Base-by-base conservation (phyloP, 2,888 invertebrate species). In the Magallana nippona region DNA sequence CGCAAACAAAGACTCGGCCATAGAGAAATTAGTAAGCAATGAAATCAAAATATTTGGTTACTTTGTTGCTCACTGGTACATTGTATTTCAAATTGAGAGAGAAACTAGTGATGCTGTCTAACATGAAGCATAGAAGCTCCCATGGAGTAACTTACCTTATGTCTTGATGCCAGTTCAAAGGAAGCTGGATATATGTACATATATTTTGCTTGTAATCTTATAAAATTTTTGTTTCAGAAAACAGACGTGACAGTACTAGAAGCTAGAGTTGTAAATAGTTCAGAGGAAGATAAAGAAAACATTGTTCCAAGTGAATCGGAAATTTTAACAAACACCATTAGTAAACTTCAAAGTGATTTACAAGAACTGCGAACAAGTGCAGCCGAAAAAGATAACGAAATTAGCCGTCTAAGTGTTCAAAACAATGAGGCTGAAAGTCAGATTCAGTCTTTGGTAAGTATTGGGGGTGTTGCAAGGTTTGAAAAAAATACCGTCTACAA, bases 211-310 rank as follows among this genome's bases (percentile, higher is more conserved):
- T n/a, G n/a, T n/a, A n/a, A n/a, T n/a, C n/a, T n/a, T n/a, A n/a
- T n/a, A n/a, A n/a, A 22, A 27, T 71, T 62, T 77, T 81, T 32
- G 63, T 86, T 88, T 17, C 87, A 92, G 92, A 90, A 88, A 87
- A 89, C 86, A 82, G 91, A 92, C 71, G 86, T 92, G 82, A 89
- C 90, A 57, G 87, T 89, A 27, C 87, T 89, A 0, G 91, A 91
- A 81, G 91, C 90, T 1, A 84, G 89, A 80, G 86, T 90, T 32
- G 80, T 89, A 19, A 83, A 84, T 62, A 88, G 87, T 82, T 87
- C 87, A 32, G 91, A 91, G 19, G 91, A 91, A 80, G 87, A 89
- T 83, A 91, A 90, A 83, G 92, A 92, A 83, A 91, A 91, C 82
- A 71, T 71, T 71, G 89, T 89, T 78, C 91, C 91, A 1, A 91